These are phyloP conservation scores for Cylloceria caligata DNA, from an alignment of 2,888 invertebrate genomes.

Conservation along the genomic window DNA sequence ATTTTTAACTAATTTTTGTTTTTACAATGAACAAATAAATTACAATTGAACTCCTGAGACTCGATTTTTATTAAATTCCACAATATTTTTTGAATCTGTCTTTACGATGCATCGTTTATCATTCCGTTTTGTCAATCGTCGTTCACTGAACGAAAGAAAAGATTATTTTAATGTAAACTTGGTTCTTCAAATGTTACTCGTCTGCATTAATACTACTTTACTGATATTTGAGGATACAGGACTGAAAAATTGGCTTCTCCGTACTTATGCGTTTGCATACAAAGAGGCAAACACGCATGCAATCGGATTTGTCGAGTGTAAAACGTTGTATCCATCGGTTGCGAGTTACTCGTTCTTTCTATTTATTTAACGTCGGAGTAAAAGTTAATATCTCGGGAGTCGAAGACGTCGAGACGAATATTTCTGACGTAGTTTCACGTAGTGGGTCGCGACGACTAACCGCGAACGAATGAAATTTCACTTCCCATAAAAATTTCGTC, in stretches of 20 bases:
- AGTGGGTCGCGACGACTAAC: not conserved
- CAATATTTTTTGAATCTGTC: no score
- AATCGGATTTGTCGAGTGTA: conserved; percentile 80
- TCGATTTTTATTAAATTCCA: not conserved
- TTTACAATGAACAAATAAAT: not conserved
- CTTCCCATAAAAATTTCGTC: not conserved
- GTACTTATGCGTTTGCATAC: conserved; percentile 50
- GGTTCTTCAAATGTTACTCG: not conserved
- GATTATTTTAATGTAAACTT: not conserved
- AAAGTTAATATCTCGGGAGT: conserved; percentile 73
- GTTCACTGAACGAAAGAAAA: not conserved
- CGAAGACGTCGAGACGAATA: conserved; percentile 73
- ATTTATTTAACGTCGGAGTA: conserved; percentile 29
- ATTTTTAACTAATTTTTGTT: no score
- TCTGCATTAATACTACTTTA: not conserved
- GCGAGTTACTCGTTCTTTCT: conserved; percentile 54
- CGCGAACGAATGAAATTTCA: conserved; percentile 15
- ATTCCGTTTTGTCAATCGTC: not conserved
- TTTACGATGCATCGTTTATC: not conserved
- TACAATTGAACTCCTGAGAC: not conserved
- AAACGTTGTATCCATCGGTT: conserved; percentile 77
- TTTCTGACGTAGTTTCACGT: conserved; percentile 8
- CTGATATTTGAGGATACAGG: not conserved
- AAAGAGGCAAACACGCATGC: conserved; percentile 63
- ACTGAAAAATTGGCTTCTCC: conserved; percentile 39